Evolutionary conservation across 1,140 invertebrate species (phyloP), one percentile per base, ranked within the genome.

Genomic region (Oryctes rhinoceros): DNA sequence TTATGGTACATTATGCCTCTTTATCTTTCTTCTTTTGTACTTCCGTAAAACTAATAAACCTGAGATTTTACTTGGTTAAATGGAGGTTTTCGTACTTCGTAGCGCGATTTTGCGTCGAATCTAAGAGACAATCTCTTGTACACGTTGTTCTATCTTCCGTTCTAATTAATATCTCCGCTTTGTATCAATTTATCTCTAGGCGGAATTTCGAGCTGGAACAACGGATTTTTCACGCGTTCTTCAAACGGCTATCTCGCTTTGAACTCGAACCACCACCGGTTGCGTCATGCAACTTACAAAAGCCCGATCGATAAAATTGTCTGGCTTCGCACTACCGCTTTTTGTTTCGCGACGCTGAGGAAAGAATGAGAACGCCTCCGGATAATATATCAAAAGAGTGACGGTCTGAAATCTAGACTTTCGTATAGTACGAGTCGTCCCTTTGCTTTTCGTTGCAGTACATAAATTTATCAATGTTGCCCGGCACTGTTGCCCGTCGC

Each of bases 271-370:
- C n/a, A 67, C 62, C 62, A 67, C 62, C 62, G 62, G 62, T 67
- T 67, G 62, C 62, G 62, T 18, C 62, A 10, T 11, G 2, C 18
- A 24, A 65, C n/a, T n/a, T 7, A 39, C 39, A 35, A 24, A 24
- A 67, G 9, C n/a, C 10, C 49, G 49, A 67, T 67, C 62, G 62
- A 67, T 67, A 67, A 35, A 67, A 67, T 67, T 67, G 62, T 67
- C 62, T 67, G 62, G 62, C 62, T 67, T 67, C 62, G 10, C n/a
- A 18, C 62, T 67, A 11, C 30, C 62, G 62, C n/a, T 53, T 53
- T 53, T 67, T 11, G 15, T 67, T 67, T 67, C 18, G 18, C 62
- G 62, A 20, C 11, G 18, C 5, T 24, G 18, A 11, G 18, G 62
- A 67, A 35, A 67, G 62, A 67, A 67, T 20, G 30, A 18, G 11